Conservation (phyloP, 2,888 invertebrate species). For the Eilema caniola region DNA sequence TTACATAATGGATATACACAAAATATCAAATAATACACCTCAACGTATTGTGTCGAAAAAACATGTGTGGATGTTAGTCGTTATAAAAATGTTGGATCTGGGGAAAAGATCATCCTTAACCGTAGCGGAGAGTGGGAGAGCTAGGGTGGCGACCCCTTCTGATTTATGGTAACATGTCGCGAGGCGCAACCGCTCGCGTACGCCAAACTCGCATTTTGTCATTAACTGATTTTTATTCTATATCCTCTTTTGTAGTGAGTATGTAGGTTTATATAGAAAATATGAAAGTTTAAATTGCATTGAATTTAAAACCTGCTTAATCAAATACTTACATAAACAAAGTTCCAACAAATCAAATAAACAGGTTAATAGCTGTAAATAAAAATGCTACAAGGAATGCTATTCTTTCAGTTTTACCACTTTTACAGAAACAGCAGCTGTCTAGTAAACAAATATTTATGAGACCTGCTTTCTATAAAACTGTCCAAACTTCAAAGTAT, state of each 20-base stretch:
- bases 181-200: conserved; percentile 73
- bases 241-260: conserved; percentile 48
- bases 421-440: conserved; percentile 2
- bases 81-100: conserved; percentile 86
- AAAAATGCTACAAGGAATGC: neutral
- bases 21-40: conserved; percentile 6
- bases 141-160: conserved; percentile 75
- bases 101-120: conserved; percentile 84
- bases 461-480: neutral
- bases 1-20: neutral
- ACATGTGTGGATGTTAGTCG: conserved; percentile 72
- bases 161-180: conserved; percentile 87
- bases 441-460: conserved; percentile 2
- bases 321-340: neutral
- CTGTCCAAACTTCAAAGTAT: neutral
- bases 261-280: conserved; percentile 15
- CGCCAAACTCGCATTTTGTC: conserved; percentile 81
- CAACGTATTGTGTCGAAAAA: conserved; percentile 65
- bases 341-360: neutral
- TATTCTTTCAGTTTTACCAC: neutral
- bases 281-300: neutral
- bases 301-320: neutral
- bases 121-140: conserved; percentile 60
- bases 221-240: conserved; percentile 83
- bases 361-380: neutral